A percentile compares a stretch with the other conserved stretches of the same genome.
These are phyloP conservation scores for Eristalis pertinax DNA, from an alignment of 2,888 invertebrate species.

Conservation along the genomic window DNA sequence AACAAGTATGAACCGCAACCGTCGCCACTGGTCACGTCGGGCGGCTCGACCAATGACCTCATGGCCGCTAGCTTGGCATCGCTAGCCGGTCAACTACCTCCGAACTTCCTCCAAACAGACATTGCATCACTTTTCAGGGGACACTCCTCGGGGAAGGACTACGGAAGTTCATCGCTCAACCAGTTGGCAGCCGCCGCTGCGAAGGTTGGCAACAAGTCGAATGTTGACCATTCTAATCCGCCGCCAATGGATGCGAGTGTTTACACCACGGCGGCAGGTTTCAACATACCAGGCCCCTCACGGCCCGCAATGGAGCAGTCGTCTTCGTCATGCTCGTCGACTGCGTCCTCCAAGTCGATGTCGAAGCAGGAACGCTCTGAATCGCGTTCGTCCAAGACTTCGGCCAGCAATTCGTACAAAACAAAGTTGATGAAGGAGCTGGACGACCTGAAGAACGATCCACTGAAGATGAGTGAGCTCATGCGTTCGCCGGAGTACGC, in stretches of 20 bases:
- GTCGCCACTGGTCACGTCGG: conserved; percentile 62
- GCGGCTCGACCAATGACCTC: conserved; percentile 78
- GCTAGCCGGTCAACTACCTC: conserved; percentile 79
- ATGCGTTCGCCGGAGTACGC: conserved; percentile 81
- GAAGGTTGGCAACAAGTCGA: conserved; percentile 79
- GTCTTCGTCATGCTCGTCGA: conserved; percentile 72
- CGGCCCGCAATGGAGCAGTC: conserved; percentile 58
- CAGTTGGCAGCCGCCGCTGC: conserved; percentile 80
- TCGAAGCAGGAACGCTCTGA: conserved; percentile 75
- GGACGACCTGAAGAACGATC: conserved; percentile 81
- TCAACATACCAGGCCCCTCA: conserved; percentile 62
- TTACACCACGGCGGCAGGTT: conserved; percentile 50
- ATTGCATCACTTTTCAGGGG: conserved; percentile 79
- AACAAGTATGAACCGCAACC: conserved; percentile 78
- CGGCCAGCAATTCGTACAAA: conserved; percentile 80
- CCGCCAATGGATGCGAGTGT: conserved; percentile 47
- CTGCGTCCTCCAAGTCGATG: conserved; percentile 77
- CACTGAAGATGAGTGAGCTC: conserved; percentile 80
- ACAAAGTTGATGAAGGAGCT: conserved; percentile 81
- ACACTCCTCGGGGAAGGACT: conserved; percentile 79
- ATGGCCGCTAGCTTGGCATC: conserved; percentile 81
- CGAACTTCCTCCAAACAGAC: conserved; percentile 80
- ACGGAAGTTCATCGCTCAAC: conserved; percentile 79
- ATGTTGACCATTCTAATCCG: conserved; percentile 67
- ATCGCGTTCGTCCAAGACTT: conserved; percentile 77